A percentile compares a stretch with the other conserved stretches of the same genome.
These are phyloP conservation scores for Lasioglossum morio DNA, from an alignment of 2,888 invertebrate species.

Conservation along the genomic window DNA sequence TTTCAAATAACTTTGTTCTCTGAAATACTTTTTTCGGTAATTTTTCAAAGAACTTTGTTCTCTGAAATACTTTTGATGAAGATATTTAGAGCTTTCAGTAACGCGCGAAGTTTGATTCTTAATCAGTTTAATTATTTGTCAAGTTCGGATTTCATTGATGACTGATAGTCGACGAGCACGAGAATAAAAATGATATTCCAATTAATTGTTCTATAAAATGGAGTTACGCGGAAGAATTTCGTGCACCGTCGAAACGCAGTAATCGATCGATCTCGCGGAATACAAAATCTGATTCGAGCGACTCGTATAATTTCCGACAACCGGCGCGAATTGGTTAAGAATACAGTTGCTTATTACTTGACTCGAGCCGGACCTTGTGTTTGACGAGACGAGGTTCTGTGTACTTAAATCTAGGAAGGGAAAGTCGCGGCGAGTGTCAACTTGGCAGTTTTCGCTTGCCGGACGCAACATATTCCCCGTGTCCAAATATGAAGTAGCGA, in stretches of 20 bases:
- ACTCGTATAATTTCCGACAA: slow-evolving; percentile 13
- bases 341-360: slow-evolving; percentile 40
- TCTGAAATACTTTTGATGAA: not conserved
- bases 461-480: not conserved
- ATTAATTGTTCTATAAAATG: not conserved
- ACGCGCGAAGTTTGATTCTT: not conserved
- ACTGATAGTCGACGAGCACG: too few relatives aligned
- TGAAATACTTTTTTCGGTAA: too few relatives aligned
- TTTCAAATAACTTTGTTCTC: not conserved
- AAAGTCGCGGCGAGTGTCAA: slow-evolving; percentile 34
- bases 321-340: slow-evolving; percentile 45
- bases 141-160: too few relatives aligned
- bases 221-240: not conserved
- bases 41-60: too few relatives aligned
- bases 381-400: slow-evolving; percentile 33
- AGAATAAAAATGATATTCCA: not conserved
- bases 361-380: slow-evolving; percentile 34
- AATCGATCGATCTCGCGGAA: slow-evolving; percentile 24
- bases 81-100: too few relatives aligned
- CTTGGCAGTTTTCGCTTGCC: not conserved
- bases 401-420: slow-evolving; percentile 39
- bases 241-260: not conserved
- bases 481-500: not conserved
- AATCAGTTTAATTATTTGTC: too few relatives aligned
- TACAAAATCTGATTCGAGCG: slow-evolving; percentile 31